Base-by-base conservation (phyloP, 2,797 vertebrate species). In the Esox masquinongy region DNA sequence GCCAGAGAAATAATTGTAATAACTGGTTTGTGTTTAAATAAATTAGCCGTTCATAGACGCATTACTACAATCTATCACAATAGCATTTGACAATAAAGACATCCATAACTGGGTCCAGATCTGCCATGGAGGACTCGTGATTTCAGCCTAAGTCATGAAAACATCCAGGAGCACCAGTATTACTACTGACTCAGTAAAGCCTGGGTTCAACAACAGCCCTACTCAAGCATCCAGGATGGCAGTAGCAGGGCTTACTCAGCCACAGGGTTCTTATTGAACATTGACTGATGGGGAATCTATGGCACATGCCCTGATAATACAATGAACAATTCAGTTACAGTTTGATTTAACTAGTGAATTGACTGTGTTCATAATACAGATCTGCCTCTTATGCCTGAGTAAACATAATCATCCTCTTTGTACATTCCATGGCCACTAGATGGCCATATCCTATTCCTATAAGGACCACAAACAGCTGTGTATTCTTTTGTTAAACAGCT, bases 341-440 rank as follows among this genome's bases (percentile, higher is more conserved):
- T 39, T 39, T 39, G 36, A 39, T 39, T 39, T 39, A 39, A 8
- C 36, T 39, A 39, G 36, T 39, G 36, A 39, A 39, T 39, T 39
- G 36, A 39, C 36, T 39, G 7, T 39, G 7, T 6, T 39, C 36
- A 39, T 39, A 39, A 39, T 39, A 39, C 36, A 39, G 36, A 39
- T 39, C 2, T 39, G 36, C 36, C 5, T 39, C 81, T 82, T 79
- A 78, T 73, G 16, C 56, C 51, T 76, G 74, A 74, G 53, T 77
- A 73, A 77, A 73, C 75, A n/a, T 34, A 26, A 66, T 53, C 56
- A 56, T 70, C 11, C 43, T 63, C 29, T 49, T 36, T 75, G 51
- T 68, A 63, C 70, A 72, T n/a, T 64, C 64, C 36, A 63, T n/a
- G 53, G 72, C 77, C 79, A 77, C 79, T 76, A 83, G 77, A 50